A percentile compares a stretch with the other conserved stretches of the same genome.
phyloP scores from a whole-genome alignment of 2,888 invertebrate genomes.

The Dicyrtomina minuta region DNA sequence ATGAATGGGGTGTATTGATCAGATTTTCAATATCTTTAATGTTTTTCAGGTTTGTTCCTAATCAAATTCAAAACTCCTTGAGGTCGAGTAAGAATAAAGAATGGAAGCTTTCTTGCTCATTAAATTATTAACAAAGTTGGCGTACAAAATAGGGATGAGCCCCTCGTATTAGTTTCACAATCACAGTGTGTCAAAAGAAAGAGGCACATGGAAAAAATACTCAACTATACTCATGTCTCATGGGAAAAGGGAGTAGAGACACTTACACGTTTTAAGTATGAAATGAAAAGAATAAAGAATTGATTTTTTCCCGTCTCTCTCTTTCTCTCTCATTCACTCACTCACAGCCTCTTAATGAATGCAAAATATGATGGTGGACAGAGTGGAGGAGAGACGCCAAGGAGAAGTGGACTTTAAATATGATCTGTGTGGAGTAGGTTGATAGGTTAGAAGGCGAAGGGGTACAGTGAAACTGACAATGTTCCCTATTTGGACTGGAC shows the following conservation, averaged over 20 bases:
- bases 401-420: conserved; percentile 7
- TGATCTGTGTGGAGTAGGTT: conserved; percentile 22
- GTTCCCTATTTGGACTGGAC: too few species aligned
- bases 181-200: too few species aligned
- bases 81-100: background rate
- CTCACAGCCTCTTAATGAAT: conserved; percentile 13
- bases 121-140: too few species aligned
- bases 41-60: background rate
- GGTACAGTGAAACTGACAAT: conserved; percentile 18
- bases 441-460: conserved; percentile 25
- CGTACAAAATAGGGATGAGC: too few species aligned
- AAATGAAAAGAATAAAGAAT: conserved; percentile 7
- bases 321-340: too few species aligned
- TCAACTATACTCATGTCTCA: too few species aligned
- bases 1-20: conserved; percentile 6
- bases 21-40: conserved; percentile 13
- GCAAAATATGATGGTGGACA: conserved; percentile 20
- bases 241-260: too few species aligned
- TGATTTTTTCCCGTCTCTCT: conserved; percentile 2
- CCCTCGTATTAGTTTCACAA: too few species aligned
- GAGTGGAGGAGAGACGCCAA: conserved; percentile 17
- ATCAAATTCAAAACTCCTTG: too few species aligned
- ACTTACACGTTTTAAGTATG: background rate
- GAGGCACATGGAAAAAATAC: too few species aligned
- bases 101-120: conserved; percentile 9